Evolutionary conservation across 2,888 invertebrate genomes (phyloP).

Genomic region (Sphecodes monilicornis): DNA sequence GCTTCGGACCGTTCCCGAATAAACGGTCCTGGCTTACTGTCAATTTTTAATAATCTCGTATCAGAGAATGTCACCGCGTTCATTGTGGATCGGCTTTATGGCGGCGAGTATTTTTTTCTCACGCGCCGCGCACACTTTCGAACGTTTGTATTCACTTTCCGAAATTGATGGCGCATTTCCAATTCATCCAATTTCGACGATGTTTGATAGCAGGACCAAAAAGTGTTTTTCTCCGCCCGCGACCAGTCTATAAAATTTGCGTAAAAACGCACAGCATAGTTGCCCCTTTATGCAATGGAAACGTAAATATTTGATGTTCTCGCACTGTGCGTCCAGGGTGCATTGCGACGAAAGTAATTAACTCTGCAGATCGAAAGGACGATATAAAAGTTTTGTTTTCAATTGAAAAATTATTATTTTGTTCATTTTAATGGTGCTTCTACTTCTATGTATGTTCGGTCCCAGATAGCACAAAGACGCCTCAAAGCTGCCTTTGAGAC

Average conservation of each 20-base stretch:
- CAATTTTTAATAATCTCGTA: slow-evolving; percentile 51
- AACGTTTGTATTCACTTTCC: slow-evolving; percentile 26
- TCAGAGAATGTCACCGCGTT: slow-evolving; percentile 25
- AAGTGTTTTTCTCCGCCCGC: not conserved
- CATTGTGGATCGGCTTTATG: not conserved
- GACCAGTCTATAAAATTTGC: slow-evolving; percentile 6
- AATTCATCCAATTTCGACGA: slow-evolving; percentile 49
- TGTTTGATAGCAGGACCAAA: slow-evolving; percentile 8
- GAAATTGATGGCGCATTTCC: slow-evolving; percentile 52
- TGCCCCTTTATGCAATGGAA: not conserved
- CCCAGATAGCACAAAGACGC: no score
- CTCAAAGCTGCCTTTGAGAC: no score
- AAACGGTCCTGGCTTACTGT: slow-evolving; percentile 24
- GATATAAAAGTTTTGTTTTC: not conserved
- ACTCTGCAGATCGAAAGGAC: not conserved
- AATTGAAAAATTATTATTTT: no score
- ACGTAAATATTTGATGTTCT: not conserved
- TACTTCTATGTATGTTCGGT: no score
- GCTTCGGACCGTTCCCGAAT: slow-evolving; percentile 21
- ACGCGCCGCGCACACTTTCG: not conserved
- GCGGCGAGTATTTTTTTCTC: slow-evolving; percentile 4
- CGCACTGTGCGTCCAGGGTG: not conserved
- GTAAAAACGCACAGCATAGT: not conserved
- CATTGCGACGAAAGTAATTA: not conserved
- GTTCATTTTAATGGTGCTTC: no score